These are phyloP conservation scores for Galeruca laticollis DNA, from an alignment of 2,888 invertebrate species.

Conservation along the genomic window DNA sequence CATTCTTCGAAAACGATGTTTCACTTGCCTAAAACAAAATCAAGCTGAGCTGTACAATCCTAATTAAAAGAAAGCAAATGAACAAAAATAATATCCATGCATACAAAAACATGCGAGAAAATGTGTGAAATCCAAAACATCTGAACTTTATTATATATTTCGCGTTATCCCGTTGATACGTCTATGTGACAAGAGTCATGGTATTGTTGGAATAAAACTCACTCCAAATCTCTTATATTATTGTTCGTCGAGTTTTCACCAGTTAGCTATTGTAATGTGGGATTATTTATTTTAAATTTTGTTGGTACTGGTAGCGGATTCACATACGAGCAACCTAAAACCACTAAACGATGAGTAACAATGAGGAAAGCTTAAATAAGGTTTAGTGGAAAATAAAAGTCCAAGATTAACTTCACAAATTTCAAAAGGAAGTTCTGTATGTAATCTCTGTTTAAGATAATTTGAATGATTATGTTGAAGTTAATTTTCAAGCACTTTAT, in stretches of 20 bases:
- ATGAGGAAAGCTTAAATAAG: background rate
- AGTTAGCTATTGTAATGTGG: slow-evolving; percentile 38
- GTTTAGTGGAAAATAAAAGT: background rate
- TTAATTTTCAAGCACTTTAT: too few species aligned
- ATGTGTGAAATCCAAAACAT: background rate
- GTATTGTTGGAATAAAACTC: slow-evolving; percentile 44
- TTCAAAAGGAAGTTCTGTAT: too few species aligned
- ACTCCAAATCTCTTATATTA: slow-evolving; percentile 40
- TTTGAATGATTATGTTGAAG: too few species aligned
- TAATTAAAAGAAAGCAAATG: too few species aligned
- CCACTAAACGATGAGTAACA: background rate
- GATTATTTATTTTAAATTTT: slow-evolving; percentile 38
- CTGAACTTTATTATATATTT: background rate
- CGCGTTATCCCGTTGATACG: background rate
- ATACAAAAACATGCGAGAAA: background rate
- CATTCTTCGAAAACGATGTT: too few species aligned
- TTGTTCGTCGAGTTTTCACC: slow-evolving; percentile 42
- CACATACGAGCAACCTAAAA: background rate
- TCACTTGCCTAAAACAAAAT: too few species aligned
- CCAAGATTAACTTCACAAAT: too few species aligned
- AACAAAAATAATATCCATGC: too few species aligned
- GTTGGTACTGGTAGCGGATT: background rate
- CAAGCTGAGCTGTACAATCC: too few species aligned
- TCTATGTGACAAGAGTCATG: background rate
- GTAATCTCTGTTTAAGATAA: too few species aligned